Percentiles rank a stretch among this genome's conserved stretches.
Evolutionary conservation across 1,140 invertebrate genomes (phyloP).

Genomic region (Metaphire vulgaris): DNA sequence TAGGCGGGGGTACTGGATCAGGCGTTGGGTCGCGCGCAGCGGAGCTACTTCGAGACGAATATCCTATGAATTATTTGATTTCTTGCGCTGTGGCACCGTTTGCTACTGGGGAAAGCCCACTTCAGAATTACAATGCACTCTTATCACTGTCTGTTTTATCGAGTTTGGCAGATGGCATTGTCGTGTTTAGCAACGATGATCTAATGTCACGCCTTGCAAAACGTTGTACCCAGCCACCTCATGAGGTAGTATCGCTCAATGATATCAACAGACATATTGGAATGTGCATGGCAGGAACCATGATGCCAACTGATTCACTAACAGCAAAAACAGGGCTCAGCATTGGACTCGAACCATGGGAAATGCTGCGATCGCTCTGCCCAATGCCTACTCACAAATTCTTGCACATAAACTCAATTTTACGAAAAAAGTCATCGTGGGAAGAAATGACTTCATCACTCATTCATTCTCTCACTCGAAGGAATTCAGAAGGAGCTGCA

Average conservation of each 20-base stretch:
- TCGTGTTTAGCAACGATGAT: constrained; percentile 6
- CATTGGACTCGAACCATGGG: background rate
- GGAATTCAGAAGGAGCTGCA: background rate
- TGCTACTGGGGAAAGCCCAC: constrained; percentile 45
- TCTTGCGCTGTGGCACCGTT: constrained; percentile 45
- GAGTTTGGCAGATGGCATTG: background rate
- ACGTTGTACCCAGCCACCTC: background rate
- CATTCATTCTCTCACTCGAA: background rate
- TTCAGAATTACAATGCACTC: constrained; percentile 48
- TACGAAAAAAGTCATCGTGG: background rate
- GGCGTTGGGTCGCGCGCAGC: constrained; percentile 44
- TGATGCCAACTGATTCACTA: constrained; percentile 42
- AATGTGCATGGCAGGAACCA: constrained; percentile 37
- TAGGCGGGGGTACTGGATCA: constrained; percentile 45
- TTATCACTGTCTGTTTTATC: constrained; percentile 24
- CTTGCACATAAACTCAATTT: background rate
- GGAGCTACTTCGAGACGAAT: constrained; percentile 43
- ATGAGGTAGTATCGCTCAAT: constrained; percentile 38
- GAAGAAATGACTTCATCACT: background rate
- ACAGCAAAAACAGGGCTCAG: constrained; percentile 28
- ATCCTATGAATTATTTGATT: constrained; percentile 41
- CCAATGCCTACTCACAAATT: background rate
- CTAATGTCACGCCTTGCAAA: background rate
- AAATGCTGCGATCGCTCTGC: background rate
- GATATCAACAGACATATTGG: constrained; percentile 42